phyloP scores from a whole-genome alignment of 2,888 invertebrate genomes.

The Scaptomyza cyrtandrae region DNA sequence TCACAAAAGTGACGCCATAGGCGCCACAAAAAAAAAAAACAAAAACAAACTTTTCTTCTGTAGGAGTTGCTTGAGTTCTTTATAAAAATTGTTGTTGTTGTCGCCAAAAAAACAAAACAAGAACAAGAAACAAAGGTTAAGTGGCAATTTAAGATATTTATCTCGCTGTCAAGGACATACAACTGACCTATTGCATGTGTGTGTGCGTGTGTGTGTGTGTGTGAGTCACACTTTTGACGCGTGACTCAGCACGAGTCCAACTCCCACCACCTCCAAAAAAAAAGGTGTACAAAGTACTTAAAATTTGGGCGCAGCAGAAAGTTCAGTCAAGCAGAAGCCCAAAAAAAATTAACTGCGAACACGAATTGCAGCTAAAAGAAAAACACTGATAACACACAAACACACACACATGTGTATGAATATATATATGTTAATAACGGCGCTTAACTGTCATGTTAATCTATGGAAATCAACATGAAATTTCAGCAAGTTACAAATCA shows the following conservation, averaged over 20 bases:
- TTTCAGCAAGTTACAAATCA: conserved; percentile 1
- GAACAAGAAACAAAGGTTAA: conserved; percentile 33
- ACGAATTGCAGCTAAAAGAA: conserved; percentile 12
- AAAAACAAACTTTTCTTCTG: neutral
- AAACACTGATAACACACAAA: conserved; percentile 6
- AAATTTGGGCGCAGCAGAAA: conserved; percentile 36
- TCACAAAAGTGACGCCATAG: conserved; percentile 58
- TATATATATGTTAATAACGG: neutral
- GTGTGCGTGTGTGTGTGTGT: conserved; percentile 35
- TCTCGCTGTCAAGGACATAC: conserved; percentile 55
- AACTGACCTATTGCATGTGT: conserved; percentile 24
- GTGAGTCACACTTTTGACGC: conserved; percentile 58
- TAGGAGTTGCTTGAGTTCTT: conserved; percentile 22
- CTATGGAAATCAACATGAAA: neutral
- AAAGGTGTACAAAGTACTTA: conserved; percentile 11
- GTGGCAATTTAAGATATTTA: conserved; percentile 63
- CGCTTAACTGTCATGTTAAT: neutral
- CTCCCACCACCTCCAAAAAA: neutral
- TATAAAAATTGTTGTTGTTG: conserved; percentile 8
- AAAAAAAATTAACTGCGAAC: neutral
- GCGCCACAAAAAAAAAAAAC: conserved; percentile 42
- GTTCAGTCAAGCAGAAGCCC: conserved; percentile 13
- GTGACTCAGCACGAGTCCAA: conserved; percentile 53
- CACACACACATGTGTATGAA: neutral
- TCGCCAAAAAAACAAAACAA: conserved; percentile 12